Evolutionary conservation across 2,797 vertebrate genomes (phyloP), one percentile per base, ranked within the genome.

Genomic region (Ataeniobius toweri): DNA sequence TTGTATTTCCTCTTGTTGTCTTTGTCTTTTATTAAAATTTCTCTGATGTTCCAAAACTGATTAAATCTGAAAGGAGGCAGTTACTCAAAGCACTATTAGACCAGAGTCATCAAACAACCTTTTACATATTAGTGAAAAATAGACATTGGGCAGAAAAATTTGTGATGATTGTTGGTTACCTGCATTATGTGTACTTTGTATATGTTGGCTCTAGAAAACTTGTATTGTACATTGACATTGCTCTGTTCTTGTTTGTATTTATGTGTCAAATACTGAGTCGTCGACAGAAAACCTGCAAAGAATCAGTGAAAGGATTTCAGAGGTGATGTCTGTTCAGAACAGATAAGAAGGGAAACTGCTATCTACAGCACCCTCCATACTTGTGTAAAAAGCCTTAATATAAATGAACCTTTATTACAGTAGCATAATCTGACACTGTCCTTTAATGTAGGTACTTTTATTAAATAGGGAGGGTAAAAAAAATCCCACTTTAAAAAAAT

Each of bases 181-280:
- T 69, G 22, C 41, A 26, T 26, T 69, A n/a, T 69, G 41, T 69
- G 71, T 67, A 68, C 50, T 80, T 68, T 87, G 72, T 83, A 71
- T 59, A 79, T 84, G 70, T 80, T 41, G 73, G 51, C 53, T 20
- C 14, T 26, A 36, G 41, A 68, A 67, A 59, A 44, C 77, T 14
- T 78, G 56, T 80, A 73, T 79, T 76, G 69, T 78, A 36, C 50
- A 56, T 41, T 56, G 51, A 74, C 53, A 72, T 72, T 69, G 56
- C 5, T 44, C 24, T 50, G 63, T 82, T 77, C 20, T 28, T 83
- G 63, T 76, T 84, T 69, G 68, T 71, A 18, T 13, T 80, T 22
- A 20, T 75, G 20, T n/a, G 3, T 72, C 68, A 46, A 69, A 73
- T 55, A 53, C 56, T 39, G 46, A 70, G 22, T 46, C 39, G 51